Conservation (phyloP, 2,888 invertebrate species). For the Epistrophe eligans region DNA sequence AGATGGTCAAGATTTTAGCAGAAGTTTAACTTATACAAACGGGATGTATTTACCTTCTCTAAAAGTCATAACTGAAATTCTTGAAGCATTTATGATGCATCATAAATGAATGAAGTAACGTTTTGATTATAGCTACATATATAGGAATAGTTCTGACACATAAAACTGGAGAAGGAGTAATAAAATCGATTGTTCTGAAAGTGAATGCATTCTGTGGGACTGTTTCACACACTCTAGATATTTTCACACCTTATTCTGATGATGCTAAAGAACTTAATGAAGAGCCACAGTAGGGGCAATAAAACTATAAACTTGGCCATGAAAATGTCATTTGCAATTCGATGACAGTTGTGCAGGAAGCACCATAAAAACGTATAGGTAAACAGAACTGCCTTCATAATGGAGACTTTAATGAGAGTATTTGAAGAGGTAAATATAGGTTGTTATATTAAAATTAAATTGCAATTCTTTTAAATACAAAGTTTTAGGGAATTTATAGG, state of each 20-base stretch:
- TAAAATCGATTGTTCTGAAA: slow-evolving; percentile 35
- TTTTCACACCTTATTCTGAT: slow-evolving; percentile 57
- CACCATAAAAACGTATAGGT: not conserved
- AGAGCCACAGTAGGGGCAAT: slow-evolving; percentile 29
- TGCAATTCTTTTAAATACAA: no score
- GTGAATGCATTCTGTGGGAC: not conserved
- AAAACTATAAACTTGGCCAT: slow-evolving; percentile 62
- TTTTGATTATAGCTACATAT: slow-evolving; percentile 13
- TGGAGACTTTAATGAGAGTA: slow-evolving; percentile 37
- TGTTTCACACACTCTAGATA: slow-evolving; percentile 23
- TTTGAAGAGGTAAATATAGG: not conserved
- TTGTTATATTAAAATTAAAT: not conserved
- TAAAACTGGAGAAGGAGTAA: slow-evolving; percentile 14
- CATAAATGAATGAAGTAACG: slow-evolving; percentile 67
- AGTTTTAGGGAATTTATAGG: no score
- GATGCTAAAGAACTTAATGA: slow-evolving; percentile 31
- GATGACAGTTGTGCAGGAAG: slow-evolving; percentile 41
- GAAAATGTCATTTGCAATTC: slow-evolving; percentile 42
- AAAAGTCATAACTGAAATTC: slow-evolving; percentile 28
- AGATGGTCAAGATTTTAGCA: slow-evolving; percentile 50
- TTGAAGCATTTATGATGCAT: slow-evolving; percentile 42
- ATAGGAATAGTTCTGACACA: not conserved
- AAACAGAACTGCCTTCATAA: not conserved
- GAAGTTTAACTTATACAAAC: not conserved
- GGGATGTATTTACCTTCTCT: slow-evolving; percentile 17